Evolutionary conservation across 2,113 vertebrate genomes (phyloP).

Genomic region (Urocynchramus pylzowi): DNA sequence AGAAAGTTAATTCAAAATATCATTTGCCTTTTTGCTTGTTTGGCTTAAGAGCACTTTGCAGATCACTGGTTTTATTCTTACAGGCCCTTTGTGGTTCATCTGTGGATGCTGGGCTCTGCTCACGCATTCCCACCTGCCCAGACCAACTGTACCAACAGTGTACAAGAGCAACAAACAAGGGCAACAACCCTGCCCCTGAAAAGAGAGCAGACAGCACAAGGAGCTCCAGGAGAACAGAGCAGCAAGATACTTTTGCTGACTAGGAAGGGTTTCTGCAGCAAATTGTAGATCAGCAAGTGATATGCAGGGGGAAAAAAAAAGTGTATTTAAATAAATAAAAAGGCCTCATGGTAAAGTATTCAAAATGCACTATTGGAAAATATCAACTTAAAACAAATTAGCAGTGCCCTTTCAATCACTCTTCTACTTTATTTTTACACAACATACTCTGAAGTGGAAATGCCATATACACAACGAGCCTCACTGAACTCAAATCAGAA

Average conservation of each 20-base stretch:
- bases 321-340: background rate
- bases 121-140: accelerated
- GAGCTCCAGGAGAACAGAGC: background rate
- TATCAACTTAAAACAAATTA: background rate
- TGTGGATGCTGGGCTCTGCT: accelerated
- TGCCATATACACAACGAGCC: background rate
- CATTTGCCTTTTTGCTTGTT: background rate
- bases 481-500: background rate
- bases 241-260: background rate
- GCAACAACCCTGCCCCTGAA: background rate
- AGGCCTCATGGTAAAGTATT: background rate
- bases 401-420: background rate
- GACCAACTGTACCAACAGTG: accelerated
- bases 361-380: background rate
- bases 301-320: accelerated
- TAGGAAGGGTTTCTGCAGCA: background rate
- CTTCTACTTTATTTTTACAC: background rate
- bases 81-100: background rate
- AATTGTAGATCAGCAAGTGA: background rate
- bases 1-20: background rate
- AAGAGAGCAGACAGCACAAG: background rate
- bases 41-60: background rate
- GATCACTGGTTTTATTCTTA: background rate
- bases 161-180: background rate
- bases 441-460: background rate